A percentile compares a stretch with the other conserved stretches of the same genome.
These are phyloP conservation scores for Yponomeuta cagnagella DNA, from an alignment of 2,888 invertebrate species.

Conservation along the genomic window DNA sequence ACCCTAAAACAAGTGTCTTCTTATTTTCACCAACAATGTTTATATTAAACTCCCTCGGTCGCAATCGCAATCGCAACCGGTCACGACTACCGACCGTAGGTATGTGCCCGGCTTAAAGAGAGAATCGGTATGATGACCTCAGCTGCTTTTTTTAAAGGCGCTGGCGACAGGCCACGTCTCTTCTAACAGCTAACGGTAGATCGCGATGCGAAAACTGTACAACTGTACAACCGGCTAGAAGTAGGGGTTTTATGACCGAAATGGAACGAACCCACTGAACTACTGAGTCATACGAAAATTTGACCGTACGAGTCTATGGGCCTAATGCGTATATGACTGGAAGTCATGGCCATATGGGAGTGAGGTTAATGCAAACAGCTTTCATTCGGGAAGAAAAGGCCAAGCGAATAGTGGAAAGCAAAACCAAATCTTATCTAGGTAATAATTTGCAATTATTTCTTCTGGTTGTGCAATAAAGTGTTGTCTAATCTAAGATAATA, in stretches of 20 bases:
- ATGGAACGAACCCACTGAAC: background rate
- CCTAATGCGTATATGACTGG: background rate
- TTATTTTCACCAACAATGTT: too few relatives aligned
- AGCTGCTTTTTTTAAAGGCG: slow-evolving; percentile 20
- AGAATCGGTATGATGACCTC: slow-evolving; percentile 55
- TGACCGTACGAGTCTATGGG: background rate
- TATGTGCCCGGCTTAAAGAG: background rate
- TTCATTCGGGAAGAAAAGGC: too few relatives aligned
- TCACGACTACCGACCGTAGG: too few relatives aligned
- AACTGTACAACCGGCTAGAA: slow-evolving; percentile 18
- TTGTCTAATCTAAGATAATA: too few relatives aligned
- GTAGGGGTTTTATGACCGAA: background rate
- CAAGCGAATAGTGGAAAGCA: too few relatives aligned
- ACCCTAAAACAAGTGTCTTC: too few relatives aligned
- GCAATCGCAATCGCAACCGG: too few relatives aligned
- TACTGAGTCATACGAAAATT: background rate
- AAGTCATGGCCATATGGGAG: background rate
- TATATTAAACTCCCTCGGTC: too few relatives aligned
- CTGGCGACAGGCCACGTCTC: slow-evolving; percentile 30
- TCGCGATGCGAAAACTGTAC: slow-evolving; percentile 13
- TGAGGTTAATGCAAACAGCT: too few relatives aligned
- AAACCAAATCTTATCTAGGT: too few relatives aligned
- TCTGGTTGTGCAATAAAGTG: too few relatives aligned
- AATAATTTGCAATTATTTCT: too few relatives aligned
- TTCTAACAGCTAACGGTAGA: slow-evolving; percentile 53